A percentile compares a stretch with the other conserved stretches of the same genome.
phyloP scores from a whole-genome alignment of 2,113 vertebrate species.

The Calonectris borealis region DNA sequence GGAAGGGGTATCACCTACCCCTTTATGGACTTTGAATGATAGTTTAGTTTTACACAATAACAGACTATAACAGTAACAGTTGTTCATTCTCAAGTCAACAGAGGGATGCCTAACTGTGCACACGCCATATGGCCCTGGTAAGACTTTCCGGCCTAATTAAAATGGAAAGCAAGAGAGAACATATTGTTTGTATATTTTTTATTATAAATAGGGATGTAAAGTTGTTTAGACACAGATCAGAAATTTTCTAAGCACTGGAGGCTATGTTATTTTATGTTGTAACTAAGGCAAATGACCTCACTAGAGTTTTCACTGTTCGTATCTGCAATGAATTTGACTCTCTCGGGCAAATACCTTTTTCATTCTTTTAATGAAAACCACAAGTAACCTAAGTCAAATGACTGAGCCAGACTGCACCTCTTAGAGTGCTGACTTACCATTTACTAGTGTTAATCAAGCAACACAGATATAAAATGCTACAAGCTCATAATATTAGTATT shows the following conservation, averaged over 20 bases:
- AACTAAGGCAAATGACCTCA: neutral
- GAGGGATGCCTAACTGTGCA: neutral
- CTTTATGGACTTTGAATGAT: neutral
- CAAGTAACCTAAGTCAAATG: neutral
- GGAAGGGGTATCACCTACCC: neutral
- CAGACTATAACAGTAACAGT: neutral
- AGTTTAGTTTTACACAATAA: neutral
- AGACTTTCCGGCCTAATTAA: constrained; percentile 18
- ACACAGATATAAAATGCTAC: neutral
- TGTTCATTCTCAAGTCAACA: neutral
- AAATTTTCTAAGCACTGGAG: neutral
- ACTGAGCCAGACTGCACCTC: neutral
- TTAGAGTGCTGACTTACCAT: neutral
- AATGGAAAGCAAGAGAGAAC: constrained; percentile 1
- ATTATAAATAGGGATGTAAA: neutral
- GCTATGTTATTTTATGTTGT: neutral
- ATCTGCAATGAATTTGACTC: neutral
- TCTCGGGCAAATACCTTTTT: neutral
- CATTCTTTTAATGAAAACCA: neutral
- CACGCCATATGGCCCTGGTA: neutral
- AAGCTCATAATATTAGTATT: neutral
- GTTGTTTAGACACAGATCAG: neutral
- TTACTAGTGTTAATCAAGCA: neutral
- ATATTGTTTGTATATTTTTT: neutral
- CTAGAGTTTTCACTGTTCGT: neutral